Evolutionary conservation across 2,797 vertebrate genomes (phyloP).

Genomic region (Sardinella longiceps): DNA sequence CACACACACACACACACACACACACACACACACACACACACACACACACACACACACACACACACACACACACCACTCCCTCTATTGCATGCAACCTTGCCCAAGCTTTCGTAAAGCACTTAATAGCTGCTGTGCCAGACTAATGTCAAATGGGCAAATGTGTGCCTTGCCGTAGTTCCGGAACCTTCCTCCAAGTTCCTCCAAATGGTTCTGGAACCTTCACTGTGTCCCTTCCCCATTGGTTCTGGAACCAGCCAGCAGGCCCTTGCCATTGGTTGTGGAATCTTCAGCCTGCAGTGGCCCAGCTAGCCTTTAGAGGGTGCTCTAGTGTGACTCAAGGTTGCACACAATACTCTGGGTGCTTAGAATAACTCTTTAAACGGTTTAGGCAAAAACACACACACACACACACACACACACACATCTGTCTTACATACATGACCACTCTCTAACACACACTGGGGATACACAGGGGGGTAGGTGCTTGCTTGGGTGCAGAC

Average conservation of each 20-base stretch:
- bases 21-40: neutral
- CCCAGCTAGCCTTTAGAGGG: neutral
- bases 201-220: neutral
- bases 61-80: slow-evolving; percentile 7
- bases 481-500: neutral
- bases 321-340: neutral
- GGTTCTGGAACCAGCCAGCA: neutral
- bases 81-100: neutral
- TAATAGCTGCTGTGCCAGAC: neutral
- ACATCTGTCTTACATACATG: neutral
- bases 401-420: neutral
- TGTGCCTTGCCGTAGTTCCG: neutral
- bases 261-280: no score
- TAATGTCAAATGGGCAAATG: neutral
- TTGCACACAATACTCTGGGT: neutral
- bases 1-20: neutral
- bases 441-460: neutral
- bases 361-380: neutral
- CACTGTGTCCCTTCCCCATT: neutral
- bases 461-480: neutral
- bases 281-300: neutral
- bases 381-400: neutral
- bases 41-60: neutral
- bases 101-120: neutral
- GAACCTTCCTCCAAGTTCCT: neutral